A percentile compares a stretch with the other conserved stretches of the same genome.
These are phyloP conservation scores for Slavum lentiscoides DNA, from an alignment of 2,888 invertebrate species.

Conservation along the genomic window DNA sequence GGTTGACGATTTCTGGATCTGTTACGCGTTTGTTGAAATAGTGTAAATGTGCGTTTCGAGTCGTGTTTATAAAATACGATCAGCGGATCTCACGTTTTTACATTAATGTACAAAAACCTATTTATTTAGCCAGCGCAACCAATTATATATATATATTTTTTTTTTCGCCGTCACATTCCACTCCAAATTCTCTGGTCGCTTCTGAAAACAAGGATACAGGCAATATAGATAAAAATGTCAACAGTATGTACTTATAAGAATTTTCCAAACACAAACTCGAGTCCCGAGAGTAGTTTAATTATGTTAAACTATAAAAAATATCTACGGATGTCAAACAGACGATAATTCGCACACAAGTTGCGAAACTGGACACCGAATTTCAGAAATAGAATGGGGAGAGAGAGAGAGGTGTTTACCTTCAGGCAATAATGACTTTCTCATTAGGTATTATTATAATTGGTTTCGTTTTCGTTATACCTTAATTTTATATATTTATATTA, in stretches of 20 bases:
- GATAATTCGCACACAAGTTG: conserved; percentile 9
- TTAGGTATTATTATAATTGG: conserved; percentile 31
- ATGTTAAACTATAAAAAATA: background rate
- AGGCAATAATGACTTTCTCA: conserved; percentile 45
- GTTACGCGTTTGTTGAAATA: conserved; percentile 22
- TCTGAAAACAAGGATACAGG: conserved; percentile 50
- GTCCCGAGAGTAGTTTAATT: background rate
- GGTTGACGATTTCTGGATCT: conserved; percentile 28
- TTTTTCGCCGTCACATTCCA: conserved; percentile 39
- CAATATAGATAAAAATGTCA: conserved; percentile 22
- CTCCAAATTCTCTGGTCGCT: conserved; percentile 36
- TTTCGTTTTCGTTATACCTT: background rate
- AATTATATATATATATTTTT: background rate
- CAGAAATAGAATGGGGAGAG: conserved; percentile 11
- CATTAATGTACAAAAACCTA: conserved; percentile 36
- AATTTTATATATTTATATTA: background rate
- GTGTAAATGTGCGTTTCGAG: conserved; percentile 33
- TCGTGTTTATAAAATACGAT: background rate
- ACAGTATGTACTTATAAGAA: conserved; percentile 15
- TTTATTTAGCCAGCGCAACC: conserved; percentile 28
- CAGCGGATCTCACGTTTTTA: conserved; percentile 16
- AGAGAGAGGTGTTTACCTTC: conserved; percentile 42
- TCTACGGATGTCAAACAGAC: background rate
- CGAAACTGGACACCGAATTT: conserved; percentile 11
- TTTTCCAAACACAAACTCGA: background rate